Evolutionary conservation across 2,888 invertebrate species (phyloP), one percentile per base, ranked within the genome.

Genomic region (Caenorhabditis sp.): DNA sequence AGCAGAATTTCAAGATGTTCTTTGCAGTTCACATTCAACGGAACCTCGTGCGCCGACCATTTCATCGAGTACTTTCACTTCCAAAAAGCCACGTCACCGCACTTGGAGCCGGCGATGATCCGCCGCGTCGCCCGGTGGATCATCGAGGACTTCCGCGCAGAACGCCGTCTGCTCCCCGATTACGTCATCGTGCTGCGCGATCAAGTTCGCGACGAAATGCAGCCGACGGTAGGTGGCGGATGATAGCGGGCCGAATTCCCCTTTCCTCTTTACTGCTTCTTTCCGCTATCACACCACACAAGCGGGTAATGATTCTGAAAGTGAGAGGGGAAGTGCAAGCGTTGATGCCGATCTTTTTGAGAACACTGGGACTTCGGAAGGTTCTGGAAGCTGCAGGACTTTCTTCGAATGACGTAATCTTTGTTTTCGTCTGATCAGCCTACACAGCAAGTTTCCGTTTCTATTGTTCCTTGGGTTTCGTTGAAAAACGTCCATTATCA

Each of bases 51-150:
- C n/a, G 41, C 70, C 22, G 59, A 70, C n/a, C 70, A 70, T 35
- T 70, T 70, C 26, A 46, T 43, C 70, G 70, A 70, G 30, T 70
- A 70, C 46, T 70, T 70, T 30, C 70, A 70, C 43, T 70, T 70
- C 46, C 70, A 70, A 15, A 70, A 70, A 17, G 59, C 70, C 15
- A 50, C 37, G 4, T 17, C 27, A 6, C 20, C 17, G 0, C 22
- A 59, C 53, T 27, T 70, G 35, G 70, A 70, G 15, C 59, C 70
- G 9, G 30, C 15, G 4, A 0, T 70, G 27, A 59, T 70, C 43
- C 52, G 35, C 2, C 59, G 70, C 0, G 70, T 70, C 37, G 46
- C 53, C 8, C 24, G 32, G 7, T 70, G 70, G 70, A 70, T 70
- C 0, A 39, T 70, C 17, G 70, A 70, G 32, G 70, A 70, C 26